Evolutionary conservation across 2,113 vertebrate genomes (phyloP).

Genomic region (Pangasianodon hypophthalmus): DNA sequence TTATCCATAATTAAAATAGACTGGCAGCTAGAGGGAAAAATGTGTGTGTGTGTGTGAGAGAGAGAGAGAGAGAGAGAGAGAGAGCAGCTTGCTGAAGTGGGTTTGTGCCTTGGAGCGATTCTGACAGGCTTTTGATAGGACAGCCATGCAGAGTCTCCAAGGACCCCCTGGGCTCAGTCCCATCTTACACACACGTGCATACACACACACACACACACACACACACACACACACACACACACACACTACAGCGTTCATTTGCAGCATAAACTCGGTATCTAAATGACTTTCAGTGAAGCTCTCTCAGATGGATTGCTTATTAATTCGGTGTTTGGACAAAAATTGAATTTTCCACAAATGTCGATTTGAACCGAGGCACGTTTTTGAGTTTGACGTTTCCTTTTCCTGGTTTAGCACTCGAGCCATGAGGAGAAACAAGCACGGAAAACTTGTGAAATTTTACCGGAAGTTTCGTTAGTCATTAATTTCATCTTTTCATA

Average conservation of each 20-base stretch:
- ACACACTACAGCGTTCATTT: neutral
- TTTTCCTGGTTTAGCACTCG: neutral
- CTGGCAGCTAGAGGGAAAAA: conserved; percentile 34
- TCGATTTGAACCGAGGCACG: neutral
- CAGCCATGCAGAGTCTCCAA: conserved; percentile 54
- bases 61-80: conserved; percentile 16
- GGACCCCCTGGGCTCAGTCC: conserved; percentile 53
- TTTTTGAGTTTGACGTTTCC: neutral
- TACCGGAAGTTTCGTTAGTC: neutral
- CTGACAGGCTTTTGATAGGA: conserved; percentile 63
- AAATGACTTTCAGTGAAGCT: neutral
- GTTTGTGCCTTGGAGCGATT: conserved; percentile 56
- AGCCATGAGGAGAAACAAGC: neutral
- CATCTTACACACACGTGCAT: conserved; percentile 32
- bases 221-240: conserved; percentile 34
- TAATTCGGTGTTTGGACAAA: neutral
- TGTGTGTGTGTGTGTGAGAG: neutral
- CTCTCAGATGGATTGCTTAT: conserved; percentile 5
- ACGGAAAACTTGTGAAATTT: neutral
- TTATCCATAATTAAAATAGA: conserved; percentile 64
- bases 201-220: conserved; percentile 39
- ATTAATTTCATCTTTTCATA: neutral
- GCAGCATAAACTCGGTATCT: conserved; percentile 13
- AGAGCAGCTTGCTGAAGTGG: conserved; percentile 37
- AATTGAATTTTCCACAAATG: neutral